These are phyloP conservation scores for Gorsachius magnificus DNA, from an alignment of 2,797 vertebrate genomes.

Conservation along the genomic window DNA sequence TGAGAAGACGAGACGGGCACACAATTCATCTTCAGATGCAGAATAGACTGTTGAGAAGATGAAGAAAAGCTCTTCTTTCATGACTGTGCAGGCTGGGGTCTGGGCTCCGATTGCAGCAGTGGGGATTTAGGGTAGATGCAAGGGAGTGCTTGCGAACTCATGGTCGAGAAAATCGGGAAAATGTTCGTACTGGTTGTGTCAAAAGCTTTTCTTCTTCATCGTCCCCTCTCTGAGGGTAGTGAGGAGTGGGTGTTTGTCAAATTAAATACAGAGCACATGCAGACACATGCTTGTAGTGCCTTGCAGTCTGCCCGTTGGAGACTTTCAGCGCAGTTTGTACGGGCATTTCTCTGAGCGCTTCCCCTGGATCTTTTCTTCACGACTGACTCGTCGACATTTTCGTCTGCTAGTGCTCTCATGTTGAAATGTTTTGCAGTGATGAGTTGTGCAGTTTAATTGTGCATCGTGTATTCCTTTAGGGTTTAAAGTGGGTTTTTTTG, in stretches of 20 bases:
- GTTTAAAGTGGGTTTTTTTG: not conserved
- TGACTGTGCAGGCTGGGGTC: not conserved
- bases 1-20: not conserved
- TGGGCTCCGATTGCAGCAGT: not conserved
- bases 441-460: not conserved
- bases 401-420: not conserved
- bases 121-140: not conserved
- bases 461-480: not conserved
- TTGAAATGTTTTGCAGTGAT: not conserved
- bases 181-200: accelerated
- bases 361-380: not conserved
- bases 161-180: not conserved
- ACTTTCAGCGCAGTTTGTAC: not conserved
- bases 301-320: accelerated
- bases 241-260: not conserved
- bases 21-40: not conserved
- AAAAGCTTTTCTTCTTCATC: not conserved
- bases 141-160: not conserved
- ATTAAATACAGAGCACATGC: not conserved
- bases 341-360: not conserved
- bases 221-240: accelerated
- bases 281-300: accelerated
- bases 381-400: accelerated
- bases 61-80: not conserved
- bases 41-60: not conserved